Base-by-base conservation (phyloP, 2,888 invertebrate genomes). In the Drosophila hawaiiensis region DNA sequence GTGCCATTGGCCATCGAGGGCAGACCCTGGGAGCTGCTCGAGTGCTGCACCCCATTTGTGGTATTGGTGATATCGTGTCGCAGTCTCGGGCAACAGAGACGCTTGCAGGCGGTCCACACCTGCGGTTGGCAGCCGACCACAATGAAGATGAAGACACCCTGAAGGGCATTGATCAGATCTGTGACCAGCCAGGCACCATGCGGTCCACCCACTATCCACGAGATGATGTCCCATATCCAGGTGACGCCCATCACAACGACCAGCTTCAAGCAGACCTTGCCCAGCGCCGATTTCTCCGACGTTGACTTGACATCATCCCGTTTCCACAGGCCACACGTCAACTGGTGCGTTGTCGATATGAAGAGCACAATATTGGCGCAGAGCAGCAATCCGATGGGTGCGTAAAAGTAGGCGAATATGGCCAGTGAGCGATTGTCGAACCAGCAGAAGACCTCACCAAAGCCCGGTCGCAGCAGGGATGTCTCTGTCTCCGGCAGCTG, bases 61-160 rank as follows among this genome's bases (percentile, higher is more conserved):
- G 95, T 94, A 77, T 93, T 94, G 62, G 93, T 93, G 81, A 94
- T 94, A 76, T 94, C 94, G 78, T 94, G 93, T 37, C 95, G 94
- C 69, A 94, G 94, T 75, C 94, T 94, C 80, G 95, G 94, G 86
- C 95, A 96, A 94, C 95, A 95, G 80, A 96, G 94, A 68, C 96
- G 94, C 91, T 96, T 96, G 39, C 96, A 94, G 50, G 96, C 96
- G 35, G 95, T 94, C 94, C 96, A 94, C 88, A 96, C 96, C 94
- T 97, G 97, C 68, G 97, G 97, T 94, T 97, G 97, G 93, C 97
- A 97, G 60, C 97, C 97, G 83, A 97, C 97, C 80, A 97, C 97
- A 90, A 97, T 95, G 94, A 97, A 98, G 90, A 97, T 97, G 93
- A 97, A 96, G 64, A 97, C 96, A 80, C 98, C 98, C 93, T 97